Conservation (phyloP, 1,140 invertebrate species). For the Orussus abietinus region DNA sequence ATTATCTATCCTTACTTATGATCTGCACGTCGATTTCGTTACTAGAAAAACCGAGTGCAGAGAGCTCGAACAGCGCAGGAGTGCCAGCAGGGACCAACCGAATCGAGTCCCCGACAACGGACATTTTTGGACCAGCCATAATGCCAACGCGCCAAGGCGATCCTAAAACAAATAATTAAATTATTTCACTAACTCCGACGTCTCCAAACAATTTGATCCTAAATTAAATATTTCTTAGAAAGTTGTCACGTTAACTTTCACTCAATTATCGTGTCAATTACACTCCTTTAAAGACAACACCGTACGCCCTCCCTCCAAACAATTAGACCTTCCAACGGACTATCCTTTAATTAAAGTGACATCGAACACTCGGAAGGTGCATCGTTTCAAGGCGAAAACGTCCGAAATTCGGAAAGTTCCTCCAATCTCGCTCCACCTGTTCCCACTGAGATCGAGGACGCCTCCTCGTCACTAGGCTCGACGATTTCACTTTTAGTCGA, state of each 20-base stretch:
- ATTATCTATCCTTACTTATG: constrained; percentile 37
- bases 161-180: constrained; percentile 57
- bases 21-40: constrained; percentile 52
- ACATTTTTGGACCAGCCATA: constrained; percentile 70
- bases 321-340: no score
- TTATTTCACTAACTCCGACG: neutral
- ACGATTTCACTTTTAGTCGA: no score
- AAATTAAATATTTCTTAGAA: constrained; percentile 2
- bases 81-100: constrained; percentile 82
- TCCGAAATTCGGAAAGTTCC: no score
- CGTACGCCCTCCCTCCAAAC: no score
- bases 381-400: no score
- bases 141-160: constrained; percentile 88
- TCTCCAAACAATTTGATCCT: neutral
- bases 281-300: no score
- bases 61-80: constrained; percentile 81
- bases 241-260: constrained; percentile 7
- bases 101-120: constrained; percentile 78
- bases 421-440: no score
- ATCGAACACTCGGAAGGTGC: no score
- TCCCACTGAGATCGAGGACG: no score
- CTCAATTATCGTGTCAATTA: no score
- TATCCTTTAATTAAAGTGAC: no score
- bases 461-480: no score
- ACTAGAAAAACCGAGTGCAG: constrained; percentile 63